Evolutionary conservation across 2,113 vertebrate genomes (phyloP).

Genomic region (Budorcas taxicolor): DNA sequence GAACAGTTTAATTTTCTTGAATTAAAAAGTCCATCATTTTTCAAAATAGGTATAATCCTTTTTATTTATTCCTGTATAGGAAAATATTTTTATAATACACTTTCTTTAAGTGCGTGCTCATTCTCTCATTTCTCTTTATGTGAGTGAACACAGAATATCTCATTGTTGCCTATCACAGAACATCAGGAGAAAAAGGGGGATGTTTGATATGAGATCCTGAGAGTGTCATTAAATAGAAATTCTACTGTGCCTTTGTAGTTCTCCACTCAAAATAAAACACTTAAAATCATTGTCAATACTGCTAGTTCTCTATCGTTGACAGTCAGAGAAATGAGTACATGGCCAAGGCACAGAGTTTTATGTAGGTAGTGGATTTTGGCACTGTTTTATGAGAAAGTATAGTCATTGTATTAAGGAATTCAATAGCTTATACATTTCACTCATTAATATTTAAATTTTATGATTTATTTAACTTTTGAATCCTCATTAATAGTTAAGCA

Average conservation of each 20-base stretch:
- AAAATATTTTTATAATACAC: not conserved
- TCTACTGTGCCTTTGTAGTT: not conserved
- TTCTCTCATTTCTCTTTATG: not conserved
- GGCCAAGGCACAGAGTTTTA: not conserved
- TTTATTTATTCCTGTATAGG: not conserved
- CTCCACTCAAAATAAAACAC: not conserved
- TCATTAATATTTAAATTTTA: conserved; percentile 55
- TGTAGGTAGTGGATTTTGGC: not conserved
- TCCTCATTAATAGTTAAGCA: conserved; percentile 49
- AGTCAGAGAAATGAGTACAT: not conserved
- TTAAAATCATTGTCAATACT: not conserved
- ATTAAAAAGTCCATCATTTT: not conserved
- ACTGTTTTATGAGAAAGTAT: not conserved
- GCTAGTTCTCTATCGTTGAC: not conserved
- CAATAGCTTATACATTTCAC: not conserved
- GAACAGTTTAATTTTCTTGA: not conserved
- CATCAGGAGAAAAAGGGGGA: not conserved
- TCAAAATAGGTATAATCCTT: not conserved
- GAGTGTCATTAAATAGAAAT: not conserved
- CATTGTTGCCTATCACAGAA: not conserved
- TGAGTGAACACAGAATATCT: not conserved
- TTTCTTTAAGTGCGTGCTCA: not conserved
- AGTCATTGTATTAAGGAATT: not conserved
- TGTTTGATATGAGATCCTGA: not conserved
- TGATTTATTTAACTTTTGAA: conserved; percentile 51